Conservation (phyloP, 2,888 invertebrate species). For the Troides helena region DNA sequence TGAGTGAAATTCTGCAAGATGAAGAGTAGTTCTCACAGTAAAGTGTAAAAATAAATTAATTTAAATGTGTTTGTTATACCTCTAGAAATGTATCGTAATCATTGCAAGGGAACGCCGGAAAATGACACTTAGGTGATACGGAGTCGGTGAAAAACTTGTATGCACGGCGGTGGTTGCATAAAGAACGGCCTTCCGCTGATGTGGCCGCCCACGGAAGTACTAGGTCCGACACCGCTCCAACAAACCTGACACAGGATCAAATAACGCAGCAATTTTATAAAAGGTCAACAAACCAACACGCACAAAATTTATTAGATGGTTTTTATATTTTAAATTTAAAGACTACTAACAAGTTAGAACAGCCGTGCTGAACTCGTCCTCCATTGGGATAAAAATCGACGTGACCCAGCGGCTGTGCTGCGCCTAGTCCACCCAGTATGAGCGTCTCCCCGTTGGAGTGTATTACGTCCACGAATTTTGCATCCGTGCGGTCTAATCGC, state of each 20-base stretch:
- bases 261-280: not conserved
- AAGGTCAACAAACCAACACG: not conserved
- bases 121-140: conserved; percentile 93
- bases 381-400: conserved; percentile 96
- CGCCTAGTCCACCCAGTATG: conserved; percentile 92
- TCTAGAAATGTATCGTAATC: conserved; percentile 90
- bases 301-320: no score
- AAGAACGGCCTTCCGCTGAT: conserved; percentile 87
- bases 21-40: not conserved
- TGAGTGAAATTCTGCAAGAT: no score
- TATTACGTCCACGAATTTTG: conserved; percentile 94
- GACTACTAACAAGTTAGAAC: conserved; percentile 85
- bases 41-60: not conserved
- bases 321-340: not conserved
- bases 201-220: conserved; percentile 89
- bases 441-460: conserved; percentile 96
- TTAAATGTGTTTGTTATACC: conserved; percentile 37
- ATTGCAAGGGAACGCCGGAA: conserved; percentile 93
- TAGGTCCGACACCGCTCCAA: conserved; percentile 94
- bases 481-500: conserved; percentile 90
- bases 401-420: conserved; percentile 95
- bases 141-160: conserved; percentile 97
- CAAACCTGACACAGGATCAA: conserved; percentile 75
- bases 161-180: conserved; percentile 95
- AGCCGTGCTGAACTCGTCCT: conserved; percentile 94